Evolutionary conservation across 2,797 vertebrate species (phyloP).

Genomic region (Falco rusticolus): DNA sequence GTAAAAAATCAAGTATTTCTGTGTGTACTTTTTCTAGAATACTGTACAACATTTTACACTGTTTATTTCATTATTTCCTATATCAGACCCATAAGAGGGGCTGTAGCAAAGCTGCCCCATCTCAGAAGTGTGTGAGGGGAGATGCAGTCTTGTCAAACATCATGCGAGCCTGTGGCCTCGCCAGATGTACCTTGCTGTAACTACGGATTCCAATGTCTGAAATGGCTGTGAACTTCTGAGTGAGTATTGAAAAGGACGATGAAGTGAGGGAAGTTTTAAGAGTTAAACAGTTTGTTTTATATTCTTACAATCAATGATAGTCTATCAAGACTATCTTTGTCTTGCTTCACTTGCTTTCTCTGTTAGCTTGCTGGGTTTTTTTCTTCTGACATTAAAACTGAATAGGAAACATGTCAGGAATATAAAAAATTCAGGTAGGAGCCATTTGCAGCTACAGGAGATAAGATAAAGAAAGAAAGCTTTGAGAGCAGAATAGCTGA

Average conservation of each 20-base stretch:
- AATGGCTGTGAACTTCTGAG: not conserved
- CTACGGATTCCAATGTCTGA: not conserved
- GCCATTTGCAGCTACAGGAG: slow-evolving; percentile 1
- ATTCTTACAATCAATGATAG: not conserved
- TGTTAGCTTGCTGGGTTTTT: not conserved
- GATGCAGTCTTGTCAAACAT: not conserved
- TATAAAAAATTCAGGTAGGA: slow-evolving; percentile 30
- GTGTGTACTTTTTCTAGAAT: not conserved
- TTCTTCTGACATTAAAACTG: not conserved
- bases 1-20: fast-evolving
- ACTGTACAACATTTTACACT: fast-evolving
- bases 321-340: not conserved
- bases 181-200: not conserved
- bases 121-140: not conserved
- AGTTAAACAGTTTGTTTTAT: not conserved
- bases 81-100: no score
- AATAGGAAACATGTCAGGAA: slow-evolving; percentile 28
- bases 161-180: fast-evolving
- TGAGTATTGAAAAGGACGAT: not conserved
- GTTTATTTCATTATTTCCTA: not conserved
- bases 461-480: slow-evolving; percentile 17
- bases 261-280: not conserved
- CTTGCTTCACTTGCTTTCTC: not conserved
- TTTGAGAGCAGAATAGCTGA: not conserved
- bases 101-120: not conserved